Evolutionary conservation across 1,140 invertebrate genomes (phyloP).

Genomic region (Oncopodura yosiiana): DNA sequence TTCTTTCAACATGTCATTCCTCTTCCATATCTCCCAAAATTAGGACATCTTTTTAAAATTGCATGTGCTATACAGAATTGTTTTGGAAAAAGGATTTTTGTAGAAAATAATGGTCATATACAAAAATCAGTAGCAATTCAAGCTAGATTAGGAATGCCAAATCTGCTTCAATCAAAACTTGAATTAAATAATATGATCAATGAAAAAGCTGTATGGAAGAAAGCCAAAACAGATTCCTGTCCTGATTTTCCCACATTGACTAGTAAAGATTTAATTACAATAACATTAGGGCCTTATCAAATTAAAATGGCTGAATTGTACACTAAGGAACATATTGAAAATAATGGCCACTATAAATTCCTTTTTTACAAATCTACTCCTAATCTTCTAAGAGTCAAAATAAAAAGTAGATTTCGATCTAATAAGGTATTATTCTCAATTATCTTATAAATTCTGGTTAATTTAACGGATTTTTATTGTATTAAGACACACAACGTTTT

Average conservation of each 20-base stretch:
- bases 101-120: not conserved
- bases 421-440: no score
- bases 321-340: not conserved
- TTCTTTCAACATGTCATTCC: not conserved
- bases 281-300: constrained; percentile 4
- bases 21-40: not conserved
- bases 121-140: not conserved
- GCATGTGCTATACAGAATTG: constrained; percentile 1
- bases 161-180: not conserved
- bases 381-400: not conserved
- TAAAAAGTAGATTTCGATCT: not conserved
- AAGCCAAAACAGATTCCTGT: not conserved
- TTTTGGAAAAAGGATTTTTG: not conserved
- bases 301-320: not conserved
- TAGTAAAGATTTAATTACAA: not conserved
- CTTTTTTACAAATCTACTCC: not conserved
- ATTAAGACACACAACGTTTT: not conserved
- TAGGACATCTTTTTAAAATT: not conserved
- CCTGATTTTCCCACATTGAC: not conserved
- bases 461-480: no score
- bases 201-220: not conserved
- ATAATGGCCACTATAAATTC: not conserved
- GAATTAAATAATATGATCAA: not conserved
- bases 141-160: not conserved
- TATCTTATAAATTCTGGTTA: no score